A percentile compares a stretch with the other conserved stretches of the same genome.
phyloP scores from a whole-genome alignment of 1,140 invertebrate species.

The Meloidogyne exigua region DNA sequence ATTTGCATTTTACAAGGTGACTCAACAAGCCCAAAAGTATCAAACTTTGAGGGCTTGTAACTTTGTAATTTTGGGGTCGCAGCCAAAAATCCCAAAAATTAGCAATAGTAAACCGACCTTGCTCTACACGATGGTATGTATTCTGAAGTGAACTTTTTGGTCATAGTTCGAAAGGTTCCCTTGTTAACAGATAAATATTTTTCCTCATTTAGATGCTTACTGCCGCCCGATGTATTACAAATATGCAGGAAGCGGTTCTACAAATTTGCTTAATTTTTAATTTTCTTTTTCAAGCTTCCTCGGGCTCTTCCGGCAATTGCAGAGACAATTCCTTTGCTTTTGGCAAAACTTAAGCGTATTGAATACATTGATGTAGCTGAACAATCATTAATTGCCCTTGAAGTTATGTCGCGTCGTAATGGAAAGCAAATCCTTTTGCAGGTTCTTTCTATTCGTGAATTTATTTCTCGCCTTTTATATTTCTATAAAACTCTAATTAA shows the following conservation, averaged over 20 bases:
- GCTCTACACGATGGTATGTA: too few relatives aligned
- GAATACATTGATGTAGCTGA: slow-evolving; percentile 61
- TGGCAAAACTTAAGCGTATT: slow-evolving; percentile 65
- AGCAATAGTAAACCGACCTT: too few relatives aligned
- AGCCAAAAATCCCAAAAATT: too few relatives aligned
- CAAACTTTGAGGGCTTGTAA: too few relatives aligned
- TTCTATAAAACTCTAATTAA: too few relatives aligned
- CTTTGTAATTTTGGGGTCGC: too few relatives aligned
- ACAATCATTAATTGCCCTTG: slow-evolving; percentile 55
- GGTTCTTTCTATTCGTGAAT: not conserved
- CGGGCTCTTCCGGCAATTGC: slow-evolving; percentile 91
- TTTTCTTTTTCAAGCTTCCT: slow-evolving; percentile 70
- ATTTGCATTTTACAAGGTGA: too few relatives aligned
- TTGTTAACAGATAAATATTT: too few relatives aligned
- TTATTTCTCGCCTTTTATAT: too few relatives aligned
- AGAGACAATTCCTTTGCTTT: slow-evolving; percentile 84
- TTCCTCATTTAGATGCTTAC: slow-evolving; percentile 83
- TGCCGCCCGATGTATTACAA: slow-evolving; percentile 92
- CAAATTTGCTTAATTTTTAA: not conserved
- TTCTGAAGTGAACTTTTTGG: too few relatives aligned
- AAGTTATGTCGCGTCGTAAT: slow-evolving; percentile 61
- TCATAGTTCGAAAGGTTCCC: too few relatives aligned
- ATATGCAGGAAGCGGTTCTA: slow-evolving; percentile 88
- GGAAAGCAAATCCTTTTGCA: slow-evolving; percentile 53
- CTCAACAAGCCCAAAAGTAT: too few relatives aligned